Evolutionary conservation across 2,888 invertebrate genomes (phyloP).

Genomic region (Standfussiana lucernea): DNA sequence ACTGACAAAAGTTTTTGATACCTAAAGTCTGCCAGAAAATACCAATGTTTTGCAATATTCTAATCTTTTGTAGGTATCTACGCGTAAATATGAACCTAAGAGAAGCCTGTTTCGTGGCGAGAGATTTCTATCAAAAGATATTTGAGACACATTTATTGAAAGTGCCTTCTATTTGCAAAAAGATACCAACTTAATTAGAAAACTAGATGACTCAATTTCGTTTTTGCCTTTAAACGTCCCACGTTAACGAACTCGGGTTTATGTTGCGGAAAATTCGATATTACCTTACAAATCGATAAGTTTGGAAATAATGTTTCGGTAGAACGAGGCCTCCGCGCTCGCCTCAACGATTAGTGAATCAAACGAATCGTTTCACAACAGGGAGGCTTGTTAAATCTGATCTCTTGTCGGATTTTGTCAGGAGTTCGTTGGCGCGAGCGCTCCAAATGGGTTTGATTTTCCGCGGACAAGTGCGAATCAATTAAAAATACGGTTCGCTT

Average conservation of each 20-base stretch:
- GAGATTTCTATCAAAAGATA: constrained; percentile 35
- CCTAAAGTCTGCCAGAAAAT: not conserved
- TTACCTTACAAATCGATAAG: constrained; percentile 63
- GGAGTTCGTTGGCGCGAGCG: constrained; percentile 8
- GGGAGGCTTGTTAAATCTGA: constrained; percentile 37
- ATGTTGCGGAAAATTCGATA: constrained; percentile 65
- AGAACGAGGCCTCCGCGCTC: constrained; percentile 14
- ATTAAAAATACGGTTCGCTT: constrained; percentile 36
- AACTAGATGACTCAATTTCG: constrained; percentile 45
- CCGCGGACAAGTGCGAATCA: constrained; percentile 17
- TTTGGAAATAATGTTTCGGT: constrained; percentile 53
- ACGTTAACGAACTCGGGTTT: constrained; percentile 51
- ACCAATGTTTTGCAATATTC: constrained; percentile 6
- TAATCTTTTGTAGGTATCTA: constrained; percentile 8
- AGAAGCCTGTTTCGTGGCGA: not conserved
- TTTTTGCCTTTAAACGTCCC: constrained; percentile 39
- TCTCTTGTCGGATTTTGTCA: constrained; percentile 36
- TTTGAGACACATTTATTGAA: constrained; percentile 27
- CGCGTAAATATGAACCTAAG: constrained; percentile 12
- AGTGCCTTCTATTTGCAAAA: constrained; percentile 14
- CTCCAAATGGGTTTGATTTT: constrained; percentile 30
- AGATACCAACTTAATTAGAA: constrained; percentile 35
- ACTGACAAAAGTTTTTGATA: constrained; percentile 3
- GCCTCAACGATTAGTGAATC: constrained; percentile 50
- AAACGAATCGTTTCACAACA: constrained; percentile 47